phyloP scores from a whole-genome alignment of 1,140 invertebrate species.

The Microplitis demolitor region DNA sequence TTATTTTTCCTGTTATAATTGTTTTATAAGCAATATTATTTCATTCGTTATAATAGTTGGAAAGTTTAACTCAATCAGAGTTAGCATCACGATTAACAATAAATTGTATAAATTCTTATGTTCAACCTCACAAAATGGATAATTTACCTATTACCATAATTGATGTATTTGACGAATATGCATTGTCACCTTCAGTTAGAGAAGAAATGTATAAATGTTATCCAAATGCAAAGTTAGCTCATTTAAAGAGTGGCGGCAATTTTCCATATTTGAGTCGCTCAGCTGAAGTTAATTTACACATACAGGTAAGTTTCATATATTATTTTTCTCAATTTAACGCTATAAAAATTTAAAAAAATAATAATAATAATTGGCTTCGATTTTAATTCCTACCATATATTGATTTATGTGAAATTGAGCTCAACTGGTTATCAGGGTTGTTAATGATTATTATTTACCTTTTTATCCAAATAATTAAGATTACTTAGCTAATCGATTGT shows the following conservation, averaged over 20 bases:
- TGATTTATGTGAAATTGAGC: too few species aligned
- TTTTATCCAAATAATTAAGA: too few species aligned
- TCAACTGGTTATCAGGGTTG: too few species aligned
- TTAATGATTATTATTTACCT: too few species aligned
- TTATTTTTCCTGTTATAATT: not conserved
- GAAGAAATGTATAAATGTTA: constrained; percentile 89
- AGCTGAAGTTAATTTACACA: constrained; percentile 89
- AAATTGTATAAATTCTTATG: constrained; percentile 82
- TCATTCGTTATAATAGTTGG: constrained; percentile 68
- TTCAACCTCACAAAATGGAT: constrained; percentile 77
- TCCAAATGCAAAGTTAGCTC: constrained; percentile 84
- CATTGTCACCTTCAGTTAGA: constrained; percentile 74
- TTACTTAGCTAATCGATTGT: too few species aligned
- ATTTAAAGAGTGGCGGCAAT: constrained; percentile 88
- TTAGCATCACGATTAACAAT: constrained; percentile 85
- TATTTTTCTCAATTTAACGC: not conserved
- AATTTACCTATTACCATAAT: constrained; percentile 79
- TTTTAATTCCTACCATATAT: too few species aligned
- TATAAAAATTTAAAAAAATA: not conserved
- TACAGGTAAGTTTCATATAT: constrained; percentile 70
- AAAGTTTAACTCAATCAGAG: constrained; percentile 81
- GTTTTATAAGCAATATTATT: not conserved
- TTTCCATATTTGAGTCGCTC: constrained; percentile 89
- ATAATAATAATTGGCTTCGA: not conserved
- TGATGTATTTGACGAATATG: constrained; percentile 91